Percentiles rank a stretch among this genome's conserved stretches.
These are phyloP conservation scores for Otus sunia DNA, from an alignment of 2,113 vertebrate species.

Conservation along the genomic window DNA sequence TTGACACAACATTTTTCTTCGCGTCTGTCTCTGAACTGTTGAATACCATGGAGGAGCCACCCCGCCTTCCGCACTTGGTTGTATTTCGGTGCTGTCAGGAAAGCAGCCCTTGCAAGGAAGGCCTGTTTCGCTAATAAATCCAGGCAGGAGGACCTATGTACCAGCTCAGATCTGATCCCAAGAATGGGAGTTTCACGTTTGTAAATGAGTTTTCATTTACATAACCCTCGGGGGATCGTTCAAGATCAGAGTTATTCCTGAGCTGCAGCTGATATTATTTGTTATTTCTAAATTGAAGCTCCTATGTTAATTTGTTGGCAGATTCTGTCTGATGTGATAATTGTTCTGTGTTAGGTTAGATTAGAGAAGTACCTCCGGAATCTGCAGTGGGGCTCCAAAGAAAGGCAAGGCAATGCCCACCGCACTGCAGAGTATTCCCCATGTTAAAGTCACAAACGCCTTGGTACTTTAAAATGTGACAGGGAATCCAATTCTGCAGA, in stretches of 20 bases:
- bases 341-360: conserved; percentile 9
- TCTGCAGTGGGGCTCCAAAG: not conserved
- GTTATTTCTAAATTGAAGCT: conserved; percentile 32
- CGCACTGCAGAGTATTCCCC: not conserved
- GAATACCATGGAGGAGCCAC: conserved; percentile 52
- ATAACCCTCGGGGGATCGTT: not conserved
- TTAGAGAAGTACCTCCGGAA: not conserved
- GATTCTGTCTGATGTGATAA: conserved; percentile 11
- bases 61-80: not conserved
- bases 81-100: conserved; percentile 32
- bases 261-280: conserved; percentile 44
- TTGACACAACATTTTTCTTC: conserved; percentile 69
- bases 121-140: conserved; percentile 5
- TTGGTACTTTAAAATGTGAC: not conserved
- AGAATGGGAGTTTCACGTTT: not conserved
- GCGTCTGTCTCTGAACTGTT: conserved; percentile 68
- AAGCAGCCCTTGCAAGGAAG: conserved; percentile 28
- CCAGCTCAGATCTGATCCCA: not conserved
- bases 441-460: not conserved
- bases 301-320: conserved; percentile 40
- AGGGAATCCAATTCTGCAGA: not conserved
- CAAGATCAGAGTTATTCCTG: conserved; percentile 19
- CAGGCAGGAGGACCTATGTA: not conserved
- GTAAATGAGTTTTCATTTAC: conserved; percentile 35
- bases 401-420: not conserved